Evolutionary conservation across 2,888 invertebrate species (phyloP).

Genomic region (Rotaria macrura): DNA sequence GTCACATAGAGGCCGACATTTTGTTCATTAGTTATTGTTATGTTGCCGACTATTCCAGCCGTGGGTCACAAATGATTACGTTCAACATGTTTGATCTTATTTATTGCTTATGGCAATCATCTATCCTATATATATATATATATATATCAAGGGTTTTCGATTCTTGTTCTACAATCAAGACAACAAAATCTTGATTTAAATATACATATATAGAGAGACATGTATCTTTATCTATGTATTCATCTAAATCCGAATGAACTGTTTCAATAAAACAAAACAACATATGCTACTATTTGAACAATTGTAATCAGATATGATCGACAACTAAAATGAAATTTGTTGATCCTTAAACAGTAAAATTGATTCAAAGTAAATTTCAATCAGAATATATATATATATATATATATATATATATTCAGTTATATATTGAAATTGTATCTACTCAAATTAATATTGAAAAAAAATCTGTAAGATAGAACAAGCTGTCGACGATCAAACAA

Average conservation of each 20-base stretch:
- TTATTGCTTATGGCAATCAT: not conserved
- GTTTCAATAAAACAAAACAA: not conserved
- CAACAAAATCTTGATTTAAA: not conserved
- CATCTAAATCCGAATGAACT: not conserved
- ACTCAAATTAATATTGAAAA: not conserved
- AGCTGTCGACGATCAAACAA: not conserved
- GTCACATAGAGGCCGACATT: not conserved
- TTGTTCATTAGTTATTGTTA: not conserved
- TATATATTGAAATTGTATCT: not conserved
- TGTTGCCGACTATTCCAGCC: not conserved
- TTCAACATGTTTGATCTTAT: slow-evolving; percentile 1
- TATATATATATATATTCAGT: too few relatives aligned
- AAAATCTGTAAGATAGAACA: not conserved
- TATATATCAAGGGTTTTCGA: not conserved
- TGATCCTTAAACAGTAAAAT: slow-evolving; percentile 2
- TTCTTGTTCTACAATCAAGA: not conserved
- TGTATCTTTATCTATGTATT: too few relatives aligned
- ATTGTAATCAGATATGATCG: not conserved
- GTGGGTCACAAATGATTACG: not conserved
- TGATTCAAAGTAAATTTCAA: not conserved
- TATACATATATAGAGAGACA: too few relatives aligned
- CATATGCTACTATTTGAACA: not conserved
- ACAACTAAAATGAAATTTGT: not conserved
- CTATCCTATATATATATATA: too few relatives aligned
- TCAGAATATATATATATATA: not conserved